Evolutionary conservation across 2,797 vertebrate genomes (phyloP).

Genomic region (Argya squamiceps): DNA sequence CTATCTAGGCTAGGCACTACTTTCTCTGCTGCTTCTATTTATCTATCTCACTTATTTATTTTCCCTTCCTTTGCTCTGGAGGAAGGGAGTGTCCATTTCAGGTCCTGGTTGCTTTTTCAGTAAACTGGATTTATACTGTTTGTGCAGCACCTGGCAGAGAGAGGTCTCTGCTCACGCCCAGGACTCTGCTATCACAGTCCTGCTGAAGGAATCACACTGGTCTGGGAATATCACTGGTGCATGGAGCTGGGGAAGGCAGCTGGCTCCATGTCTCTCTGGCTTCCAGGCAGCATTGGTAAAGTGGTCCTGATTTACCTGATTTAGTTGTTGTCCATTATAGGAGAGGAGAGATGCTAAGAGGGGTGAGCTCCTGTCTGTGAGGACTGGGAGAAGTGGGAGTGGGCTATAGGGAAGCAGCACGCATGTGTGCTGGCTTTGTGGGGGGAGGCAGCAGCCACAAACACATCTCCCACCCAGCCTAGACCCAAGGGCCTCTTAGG

Average conservation of each 20-base stretch:
- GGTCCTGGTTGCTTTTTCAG: constrained; percentile 29
- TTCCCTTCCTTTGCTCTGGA: constrained; percentile 1
- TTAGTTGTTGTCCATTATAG: neutral
- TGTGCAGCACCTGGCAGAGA: constrained; percentile 4
- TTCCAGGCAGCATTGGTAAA: neutral
- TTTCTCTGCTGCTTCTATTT: constrained; percentile 24
- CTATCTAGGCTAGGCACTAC: neutral
- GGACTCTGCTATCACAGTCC: neutral
- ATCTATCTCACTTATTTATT: constrained; percentile 14
- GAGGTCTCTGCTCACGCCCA: fast-evolving
- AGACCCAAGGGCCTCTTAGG: neutral
- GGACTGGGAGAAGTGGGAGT: neutral
- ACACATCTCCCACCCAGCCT: neutral
- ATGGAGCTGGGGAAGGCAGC: neutral
- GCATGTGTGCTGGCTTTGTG: fast-evolving
- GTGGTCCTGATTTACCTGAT: fast-evolving
- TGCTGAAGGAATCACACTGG: fast-evolving
- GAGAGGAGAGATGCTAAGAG: neutral
- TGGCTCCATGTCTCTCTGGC: neutral
- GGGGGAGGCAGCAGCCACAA: neutral
- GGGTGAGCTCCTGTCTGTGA: neutral
- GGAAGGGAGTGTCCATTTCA: constrained; percentile 16
- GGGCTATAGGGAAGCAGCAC: neutral
- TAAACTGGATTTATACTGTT: neutral
- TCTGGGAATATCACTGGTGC: neutral